Conservation (phyloP, 2,113 vertebrate species). For the Clarias magur region DNA sequence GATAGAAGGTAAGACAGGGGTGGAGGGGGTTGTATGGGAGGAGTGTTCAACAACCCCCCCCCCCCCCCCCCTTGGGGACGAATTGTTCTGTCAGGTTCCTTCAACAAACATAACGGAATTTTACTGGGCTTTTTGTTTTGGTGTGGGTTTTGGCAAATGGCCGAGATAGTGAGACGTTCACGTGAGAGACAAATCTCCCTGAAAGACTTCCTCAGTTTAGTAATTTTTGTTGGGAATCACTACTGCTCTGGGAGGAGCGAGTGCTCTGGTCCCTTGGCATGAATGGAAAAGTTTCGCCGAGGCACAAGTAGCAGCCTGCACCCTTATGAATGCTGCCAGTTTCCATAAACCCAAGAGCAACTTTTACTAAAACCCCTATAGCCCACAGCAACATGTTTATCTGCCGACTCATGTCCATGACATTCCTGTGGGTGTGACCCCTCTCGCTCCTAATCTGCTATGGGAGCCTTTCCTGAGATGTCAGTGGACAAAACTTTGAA, state of each 20-base stretch:
- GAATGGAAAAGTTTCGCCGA: conserved; percentile 33
- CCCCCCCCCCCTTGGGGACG: conserved; percentile 16
- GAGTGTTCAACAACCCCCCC: conserved; percentile 21
- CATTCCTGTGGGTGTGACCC: conserved; percentile 22
- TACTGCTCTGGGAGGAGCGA: conserved; percentile 2
- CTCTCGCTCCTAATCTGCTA: background rate
- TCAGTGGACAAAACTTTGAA: conserved; percentile 4
- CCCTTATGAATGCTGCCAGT: conserved; percentile 8
- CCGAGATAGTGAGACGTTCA: conserved; percentile 15
- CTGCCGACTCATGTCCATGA: background rate
- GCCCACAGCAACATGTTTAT: conserved; percentile 36
- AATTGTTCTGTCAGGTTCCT: background rate
- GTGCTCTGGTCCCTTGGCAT: background rate
- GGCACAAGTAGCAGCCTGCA: conserved; percentile 18
- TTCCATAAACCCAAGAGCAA: background rate
- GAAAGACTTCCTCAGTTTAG: background rate
- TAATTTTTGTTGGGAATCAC: conserved; percentile 26
- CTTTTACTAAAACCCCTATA: conserved; percentile 20
- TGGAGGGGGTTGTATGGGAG: background rate
- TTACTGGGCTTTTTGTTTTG: conserved; percentile 2
- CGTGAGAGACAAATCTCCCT: background rate
- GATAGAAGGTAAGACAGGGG: background rate
- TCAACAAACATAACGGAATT: conserved; percentile 26
- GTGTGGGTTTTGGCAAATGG: conserved; percentile 17
- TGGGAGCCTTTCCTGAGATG: background rate